Evolutionary conservation across 1,140 invertebrate species (phyloP).

Genomic region (Apocrypta bakeri): DNA sequence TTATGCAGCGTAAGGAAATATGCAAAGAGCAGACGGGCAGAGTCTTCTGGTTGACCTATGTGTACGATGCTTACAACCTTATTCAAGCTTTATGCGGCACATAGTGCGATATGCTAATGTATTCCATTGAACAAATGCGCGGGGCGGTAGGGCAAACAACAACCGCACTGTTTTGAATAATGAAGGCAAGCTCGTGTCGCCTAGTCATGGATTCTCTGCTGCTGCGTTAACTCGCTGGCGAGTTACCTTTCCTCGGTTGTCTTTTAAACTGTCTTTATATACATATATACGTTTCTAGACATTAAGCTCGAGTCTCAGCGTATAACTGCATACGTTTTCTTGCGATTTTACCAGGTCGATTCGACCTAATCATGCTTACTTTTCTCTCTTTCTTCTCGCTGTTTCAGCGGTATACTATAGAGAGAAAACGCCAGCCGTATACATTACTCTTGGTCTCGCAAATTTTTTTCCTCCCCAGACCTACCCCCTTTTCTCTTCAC

Average conservation of each 20-base stretch:
- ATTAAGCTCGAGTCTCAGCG: too few relatives aligned
- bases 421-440: background rate
- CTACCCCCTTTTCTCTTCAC: too few relatives aligned
- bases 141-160: constrained; percentile 63
- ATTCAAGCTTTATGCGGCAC: constrained; percentile 55
- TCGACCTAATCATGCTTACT: background rate
- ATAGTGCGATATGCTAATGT: constrained; percentile 66
- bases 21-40: background rate
- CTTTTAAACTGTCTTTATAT: too few relatives aligned
- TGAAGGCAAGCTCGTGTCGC: constrained; percentile 54
- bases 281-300: too few relatives aligned
- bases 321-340: too few relatives aligned
- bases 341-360: background rate
- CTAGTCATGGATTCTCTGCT: background rate
- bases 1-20: too few relatives aligned
- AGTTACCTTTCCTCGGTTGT: background rate
- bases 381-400: too few relatives aligned
- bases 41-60: background rate
- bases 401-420: background rate
- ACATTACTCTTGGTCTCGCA: background rate
- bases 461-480: background rate
- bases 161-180: constrained; percentile 66
- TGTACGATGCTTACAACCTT: background rate
- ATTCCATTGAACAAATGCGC: constrained; percentile 66
- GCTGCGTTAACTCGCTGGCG: background rate